Percentiles rank a stretch among this genome's conserved stretches.
Conservation (phyloP, 2,797 vertebrate genomes). For the Setipinna tenuifilis region DNA sequence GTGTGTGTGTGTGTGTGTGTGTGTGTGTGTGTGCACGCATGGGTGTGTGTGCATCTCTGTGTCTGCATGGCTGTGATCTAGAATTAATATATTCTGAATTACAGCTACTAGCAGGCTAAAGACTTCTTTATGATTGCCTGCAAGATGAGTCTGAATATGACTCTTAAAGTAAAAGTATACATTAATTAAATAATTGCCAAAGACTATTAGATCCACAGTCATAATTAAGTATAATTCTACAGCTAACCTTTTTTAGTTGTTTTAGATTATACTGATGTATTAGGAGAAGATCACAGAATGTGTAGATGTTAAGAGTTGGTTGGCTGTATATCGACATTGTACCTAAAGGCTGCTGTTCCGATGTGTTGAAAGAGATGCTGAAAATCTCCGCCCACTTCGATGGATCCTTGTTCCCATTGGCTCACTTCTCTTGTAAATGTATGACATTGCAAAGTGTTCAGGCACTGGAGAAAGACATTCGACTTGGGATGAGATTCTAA, state of each 20-base stretch:
- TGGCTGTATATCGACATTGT: not conserved
- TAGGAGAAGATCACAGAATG: not conserved
- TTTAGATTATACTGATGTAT: not conserved
- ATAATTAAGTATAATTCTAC: not conserved
- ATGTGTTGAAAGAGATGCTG: constrained; percentile 10
- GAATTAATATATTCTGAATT: not conserved
- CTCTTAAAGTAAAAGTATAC: not conserved
- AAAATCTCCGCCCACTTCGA: constrained; percentile 7
- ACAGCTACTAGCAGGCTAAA: not conserved
- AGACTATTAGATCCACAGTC: not conserved
- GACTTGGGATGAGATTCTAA: constrained; percentile 23
- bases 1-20: constrained; percentile 22
- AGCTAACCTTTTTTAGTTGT: not conserved
- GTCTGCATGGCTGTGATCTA: too few species aligned
- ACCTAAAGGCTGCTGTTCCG: not conserved
- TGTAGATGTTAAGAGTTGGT: not conserved
- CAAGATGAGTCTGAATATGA: not conserved
- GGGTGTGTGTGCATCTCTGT: not conserved
- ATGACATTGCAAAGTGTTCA: constrained; percentile 46
- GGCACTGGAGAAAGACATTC: constrained; percentile 32
- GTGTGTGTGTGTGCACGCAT: not conserved
- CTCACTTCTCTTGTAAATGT: constrained; percentile 29
- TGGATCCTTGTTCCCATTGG: constrained; percentile 18
- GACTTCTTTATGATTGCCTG: not conserved
- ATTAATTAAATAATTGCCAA: too few species aligned